These are phyloP conservation scores for Serranus cabrilla DNA, from an alignment of 2,797 vertebrate species.

Conservation along the genomic window DNA sequence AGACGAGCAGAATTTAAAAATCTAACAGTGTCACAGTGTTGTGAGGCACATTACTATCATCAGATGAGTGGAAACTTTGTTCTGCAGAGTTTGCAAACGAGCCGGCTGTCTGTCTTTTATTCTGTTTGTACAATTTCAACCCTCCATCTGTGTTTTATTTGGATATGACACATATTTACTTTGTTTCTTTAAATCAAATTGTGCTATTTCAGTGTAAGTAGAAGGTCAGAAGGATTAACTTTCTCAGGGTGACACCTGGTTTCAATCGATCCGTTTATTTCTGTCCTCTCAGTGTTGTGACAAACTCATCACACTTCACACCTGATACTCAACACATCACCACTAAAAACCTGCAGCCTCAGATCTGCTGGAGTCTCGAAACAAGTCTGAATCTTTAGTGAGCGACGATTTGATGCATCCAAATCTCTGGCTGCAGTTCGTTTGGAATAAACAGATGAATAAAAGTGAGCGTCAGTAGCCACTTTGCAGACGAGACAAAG, in stretches of 20 bases:
- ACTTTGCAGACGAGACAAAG: slow-evolving; percentile 43
- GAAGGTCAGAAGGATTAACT: slow-evolving; percentile 41
- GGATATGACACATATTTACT: no score
- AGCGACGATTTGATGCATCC: slow-evolving; percentile 19
- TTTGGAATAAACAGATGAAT: slow-evolving; percentile 32
- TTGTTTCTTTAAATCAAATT: neutral
- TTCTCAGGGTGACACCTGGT: slow-evolving; percentile 44
- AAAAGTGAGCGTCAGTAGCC: slow-evolving; percentile 30
- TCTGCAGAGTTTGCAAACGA: no score
- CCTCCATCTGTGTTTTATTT: no score
- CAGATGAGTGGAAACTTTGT: no score
- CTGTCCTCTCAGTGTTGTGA: slow-evolving; percentile 33
- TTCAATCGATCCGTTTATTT: slow-evolving; percentile 67
- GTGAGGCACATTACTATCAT: no score
- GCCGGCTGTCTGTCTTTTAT: no score
- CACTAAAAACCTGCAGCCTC: neutral
- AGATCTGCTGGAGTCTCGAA: neutral
- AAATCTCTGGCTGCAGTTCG: slow-evolving; percentile 54
- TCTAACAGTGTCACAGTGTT: no score
- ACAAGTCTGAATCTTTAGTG: neutral
- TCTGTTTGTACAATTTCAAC: no score
- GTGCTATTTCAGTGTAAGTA: neutral
- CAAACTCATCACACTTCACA: slow-evolving; percentile 19
- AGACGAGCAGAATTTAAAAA: no score
- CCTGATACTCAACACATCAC: neutral